Conservation (phyloP, 1,140 invertebrate species). For the Pachypeltis micranthus region DNA sequence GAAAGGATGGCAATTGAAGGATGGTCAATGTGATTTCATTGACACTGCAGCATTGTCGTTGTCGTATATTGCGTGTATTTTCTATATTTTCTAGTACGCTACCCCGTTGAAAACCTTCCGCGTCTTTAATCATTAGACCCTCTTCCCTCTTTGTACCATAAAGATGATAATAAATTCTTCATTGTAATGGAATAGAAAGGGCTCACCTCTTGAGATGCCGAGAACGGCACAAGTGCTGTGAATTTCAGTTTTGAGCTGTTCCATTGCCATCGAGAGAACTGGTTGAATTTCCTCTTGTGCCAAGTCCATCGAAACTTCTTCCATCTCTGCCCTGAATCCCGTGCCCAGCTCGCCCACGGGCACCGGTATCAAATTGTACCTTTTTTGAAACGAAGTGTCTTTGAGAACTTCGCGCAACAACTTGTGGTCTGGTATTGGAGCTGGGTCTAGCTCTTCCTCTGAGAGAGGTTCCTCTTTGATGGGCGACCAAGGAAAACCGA, state of each 20-base stretch:
- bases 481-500: constrained; percentile 4
- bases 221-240: constrained; percentile 69
- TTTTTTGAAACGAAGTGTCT: constrained; percentile 70
- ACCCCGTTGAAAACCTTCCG: no score
- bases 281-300: constrained; percentile 67
- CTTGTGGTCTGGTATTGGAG: constrained; percentile 41
- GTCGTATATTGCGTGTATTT: no score
- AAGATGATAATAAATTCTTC: background rate
- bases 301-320: constrained; percentile 45
- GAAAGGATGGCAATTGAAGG: no score
- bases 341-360: constrained; percentile 43
- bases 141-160: no score
- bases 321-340: constrained; percentile 43
- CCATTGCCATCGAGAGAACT: constrained; percentile 69
- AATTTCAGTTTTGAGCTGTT: constrained; percentile 72
- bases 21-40: no score
- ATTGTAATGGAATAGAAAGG: background rate
- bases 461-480: constrained; percentile 23
- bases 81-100: no score
- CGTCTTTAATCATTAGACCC: no score
- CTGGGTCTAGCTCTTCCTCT: constrained; percentile 24
- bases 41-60: no score
- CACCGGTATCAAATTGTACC: constrained; percentile 64
- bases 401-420: constrained; percentile 65
- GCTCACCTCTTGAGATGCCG: constrained; percentile 74